Base-by-base conservation (phyloP, 2,888 invertebrate genomes). In the Zootermopsis nevadensis region DNA sequence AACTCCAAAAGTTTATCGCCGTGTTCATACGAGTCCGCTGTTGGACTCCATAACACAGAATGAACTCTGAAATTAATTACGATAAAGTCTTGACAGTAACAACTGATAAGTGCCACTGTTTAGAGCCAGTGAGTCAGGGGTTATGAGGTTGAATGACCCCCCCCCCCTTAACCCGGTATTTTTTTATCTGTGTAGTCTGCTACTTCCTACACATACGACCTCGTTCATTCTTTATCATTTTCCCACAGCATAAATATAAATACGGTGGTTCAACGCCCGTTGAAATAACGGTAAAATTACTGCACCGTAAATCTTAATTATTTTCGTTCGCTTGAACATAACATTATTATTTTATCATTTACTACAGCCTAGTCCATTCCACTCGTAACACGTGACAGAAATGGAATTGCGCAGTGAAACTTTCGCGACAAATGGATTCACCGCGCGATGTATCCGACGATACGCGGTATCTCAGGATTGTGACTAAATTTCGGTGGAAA, bases 151-250 rank as follows among this genome's bases (percentile, higher is more conserved):
- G n/a, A 60, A 60, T 27, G 27, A 27, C 8, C 60, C 60, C n/a
- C 6, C 48, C 48, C 48, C 27, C 15, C 10, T 27, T 4, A 0
- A n/a, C 27, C 27, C 1, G 7, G 60, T 27, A 10, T 8, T 27
- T 8, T 48, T 60, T 60, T 60, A 60, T 60, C 60, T 10, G 31
- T 2, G 4, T 69, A 22, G 12, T 33, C 19, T 7, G 33, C 15
- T 0, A 7, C 69, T 69, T 69, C 33, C 69, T 69, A 33, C 10
- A 31, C 1, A 30, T 27, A 19, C 33, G 24, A 33, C 31, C 69
- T 33, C 12, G 22, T 30, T 69, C 69, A 69, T 69, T 10, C 66
- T 66, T 66, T 69, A 69, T 69, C 69, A 31, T 69, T 69, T 69
- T 69, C 69, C 69, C 69, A 33, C 69, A 33, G 33, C 30, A 69